Base-by-base conservation (phyloP, 2,888 invertebrate genomes). In the Suillia variegata region DNA sequence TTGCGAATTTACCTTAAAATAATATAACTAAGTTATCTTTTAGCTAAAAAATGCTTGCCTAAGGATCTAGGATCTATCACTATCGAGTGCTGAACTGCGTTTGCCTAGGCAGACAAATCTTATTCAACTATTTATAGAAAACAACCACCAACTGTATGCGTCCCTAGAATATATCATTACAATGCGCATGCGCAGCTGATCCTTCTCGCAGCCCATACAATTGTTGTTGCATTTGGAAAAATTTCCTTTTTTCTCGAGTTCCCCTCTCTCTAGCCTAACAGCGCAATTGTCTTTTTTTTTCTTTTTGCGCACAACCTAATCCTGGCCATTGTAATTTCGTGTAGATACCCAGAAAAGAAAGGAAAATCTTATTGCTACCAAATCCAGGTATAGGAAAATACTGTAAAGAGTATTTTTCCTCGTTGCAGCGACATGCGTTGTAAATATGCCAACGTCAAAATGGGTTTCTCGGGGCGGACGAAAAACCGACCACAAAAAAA, bases 401-500 rank as follows among this genome's bases (percentile, higher is more conserved):
- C 38, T 38, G 6, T n/a, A n/a, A 38, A 31, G 31, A 31, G 10
- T 10, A 10, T 10, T 26, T 26, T 26, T 26, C 26, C n/a, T n/a
- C 26, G 26, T 26, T 26, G 42, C 45, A 26, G 49, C 15, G 22
- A 53, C 59, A 62, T 62, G 56, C 51, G 42, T 48, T 54, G n/a
- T 24, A 60, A 61, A 57, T 61, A 60, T 62, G 64, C n/a, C 10
- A 3, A 61, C 49, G 49, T 51, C 31, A 5, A 22, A 34, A 13
- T 57, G 54, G 42, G 21, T 62, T 51, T 31, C 42, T 67, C 65
- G 61, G 66, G 68, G 69, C 67, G 73, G 71, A n/a, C n/a, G 68
- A 74, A 74, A n/a, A n/a, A n/a, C n/a, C n/a, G 70, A 71, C 74
- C 76, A 69, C 74, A 73, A 75, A 74, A 71, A 69, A 74, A 68